Conservation (phyloP, 2,113 vertebrate species). For the Periophthalmus modestus region DNA sequence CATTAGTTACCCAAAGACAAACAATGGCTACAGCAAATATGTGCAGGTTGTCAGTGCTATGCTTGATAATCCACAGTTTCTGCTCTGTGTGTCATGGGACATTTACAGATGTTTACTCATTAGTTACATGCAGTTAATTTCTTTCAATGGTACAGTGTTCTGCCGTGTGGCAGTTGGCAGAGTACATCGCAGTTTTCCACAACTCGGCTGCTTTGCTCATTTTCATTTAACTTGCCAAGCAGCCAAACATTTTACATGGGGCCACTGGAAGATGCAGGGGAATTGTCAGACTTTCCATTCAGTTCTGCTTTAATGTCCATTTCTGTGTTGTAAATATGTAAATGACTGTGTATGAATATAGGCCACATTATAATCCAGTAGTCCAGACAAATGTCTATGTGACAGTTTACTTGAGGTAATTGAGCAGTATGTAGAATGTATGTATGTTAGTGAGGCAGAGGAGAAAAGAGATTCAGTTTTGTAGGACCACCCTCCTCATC, state of each 20-base stretch:
- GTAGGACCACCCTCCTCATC: constrained; percentile 77
- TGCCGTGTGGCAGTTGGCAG: constrained; percentile 35
- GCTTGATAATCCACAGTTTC: neutral
- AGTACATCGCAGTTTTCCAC: constrained; percentile 45
- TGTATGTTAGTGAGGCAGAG: constrained; percentile 16
- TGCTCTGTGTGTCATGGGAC: constrained; percentile 16
- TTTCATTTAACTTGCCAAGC: constrained; percentile 58
- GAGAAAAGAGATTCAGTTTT: constrained; percentile 60
- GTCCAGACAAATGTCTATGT: constrained; percentile 49
- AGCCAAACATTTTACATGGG: constrained; percentile 52
- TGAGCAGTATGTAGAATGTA: neutral
- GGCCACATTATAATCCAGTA: constrained; percentile 67
- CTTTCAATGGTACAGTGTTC: constrained; percentile 36
- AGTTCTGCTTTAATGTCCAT: constrained; percentile 45
- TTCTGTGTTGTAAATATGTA: constrained; percentile 2
- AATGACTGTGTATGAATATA: constrained; percentile 14
- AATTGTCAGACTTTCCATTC: constrained; percentile 68
- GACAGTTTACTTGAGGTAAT: constrained; percentile 21
- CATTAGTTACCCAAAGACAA: neutral
- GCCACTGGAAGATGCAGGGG: constrained; percentile 64
- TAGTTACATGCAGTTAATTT: constrained; percentile 37
- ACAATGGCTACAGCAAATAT: neutral
- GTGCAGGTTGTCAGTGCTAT: neutral
- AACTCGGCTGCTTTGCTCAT: constrained; percentile 43
- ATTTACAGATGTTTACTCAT: constrained; percentile 31